These are phyloP conservation scores for Clunio marinus DNA, from an alignment of 2,888 invertebrate genomes.

Conservation along the genomic window DNA sequence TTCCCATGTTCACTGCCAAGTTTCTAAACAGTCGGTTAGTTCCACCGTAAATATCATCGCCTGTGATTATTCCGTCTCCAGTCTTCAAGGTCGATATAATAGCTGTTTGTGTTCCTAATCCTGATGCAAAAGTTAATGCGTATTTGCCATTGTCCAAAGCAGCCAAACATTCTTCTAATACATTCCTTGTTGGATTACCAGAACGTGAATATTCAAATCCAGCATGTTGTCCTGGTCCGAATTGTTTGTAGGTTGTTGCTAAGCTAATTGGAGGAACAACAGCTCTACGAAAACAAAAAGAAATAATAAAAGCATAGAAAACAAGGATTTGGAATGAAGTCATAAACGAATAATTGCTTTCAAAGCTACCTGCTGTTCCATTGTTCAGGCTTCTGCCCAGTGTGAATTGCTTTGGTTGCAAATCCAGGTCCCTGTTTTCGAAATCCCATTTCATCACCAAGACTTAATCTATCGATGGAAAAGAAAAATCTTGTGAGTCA, in stretches of 20 bases:
- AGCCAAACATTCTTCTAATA: constrained; percentile 84
- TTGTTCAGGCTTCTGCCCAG: constrained; percentile 85
- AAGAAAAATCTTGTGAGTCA: not conserved
- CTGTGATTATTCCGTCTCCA: constrained; percentile 87
- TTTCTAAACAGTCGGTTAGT: constrained; percentile 72
- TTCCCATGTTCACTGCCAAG: constrained; percentile 62
- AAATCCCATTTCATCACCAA: constrained; percentile 24
- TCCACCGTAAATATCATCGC: constrained; percentile 95
- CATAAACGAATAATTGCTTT: not conserved
- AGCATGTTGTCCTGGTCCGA: constrained; percentile 72
- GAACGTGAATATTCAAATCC: constrained; percentile 89
- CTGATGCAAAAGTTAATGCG: constrained; percentile 81
- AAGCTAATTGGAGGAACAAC: constrained; percentile 87
- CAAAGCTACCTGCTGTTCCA: constrained; percentile 56
- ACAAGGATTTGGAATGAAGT: not conserved
- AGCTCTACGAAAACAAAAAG: constrained; percentile 49
- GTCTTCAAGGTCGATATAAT: constrained; percentile 67
- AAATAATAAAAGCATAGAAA: too few species aligned
- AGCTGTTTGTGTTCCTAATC: constrained; percentile 79
- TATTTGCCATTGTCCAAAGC: constrained; percentile 84
- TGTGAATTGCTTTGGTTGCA: constrained; percentile 88
- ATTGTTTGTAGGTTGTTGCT: constrained; percentile 90
- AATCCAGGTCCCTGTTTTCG: constrained; percentile 62
- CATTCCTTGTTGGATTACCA: constrained; percentile 89
- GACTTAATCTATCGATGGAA: constrained; percentile 16